Evolutionary conservation across 1,140 invertebrate genomes (phyloP).

Genomic region (Danaus melanippus): DNA sequence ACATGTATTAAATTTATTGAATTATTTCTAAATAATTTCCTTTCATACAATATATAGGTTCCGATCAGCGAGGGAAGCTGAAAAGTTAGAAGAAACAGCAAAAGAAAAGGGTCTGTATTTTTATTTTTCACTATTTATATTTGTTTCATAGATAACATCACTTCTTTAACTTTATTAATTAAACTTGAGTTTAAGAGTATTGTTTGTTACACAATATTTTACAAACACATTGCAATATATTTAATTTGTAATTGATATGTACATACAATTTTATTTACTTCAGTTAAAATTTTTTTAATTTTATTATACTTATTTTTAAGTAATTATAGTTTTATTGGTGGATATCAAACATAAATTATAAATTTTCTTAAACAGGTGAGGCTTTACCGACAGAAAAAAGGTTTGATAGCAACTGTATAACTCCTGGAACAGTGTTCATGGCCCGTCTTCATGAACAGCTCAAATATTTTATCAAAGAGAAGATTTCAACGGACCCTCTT

Average conservation of each 20-base stretch:
- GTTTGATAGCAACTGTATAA: constrained; percentile 98
- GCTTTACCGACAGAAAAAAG: constrained; percentile 79
- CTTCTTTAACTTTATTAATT: too few relatives aligned
- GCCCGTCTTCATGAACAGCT: constrained; percentile 87
- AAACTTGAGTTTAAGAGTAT: too few relatives aligned
- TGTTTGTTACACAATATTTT: too few relatives aligned
- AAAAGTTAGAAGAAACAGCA: constrained; percentile 84
- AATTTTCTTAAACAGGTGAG: constrained; percentile 70
- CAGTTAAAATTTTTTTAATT: not conserved
- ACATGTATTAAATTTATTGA: too few relatives aligned
- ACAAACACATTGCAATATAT: too few relatives aligned
- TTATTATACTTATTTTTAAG: constrained; percentile 3
- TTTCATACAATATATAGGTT: constrained; percentile 71
- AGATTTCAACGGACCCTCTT: constrained; percentile 86
- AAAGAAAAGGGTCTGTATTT: constrained; percentile 72
- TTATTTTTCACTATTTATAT: not conserved
- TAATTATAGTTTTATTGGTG: not conserved
- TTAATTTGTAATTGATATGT: too few relatives aligned
- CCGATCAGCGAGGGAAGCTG: constrained; percentile 90
- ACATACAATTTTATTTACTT: too few relatives aligned
- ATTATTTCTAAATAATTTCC: too few relatives aligned
- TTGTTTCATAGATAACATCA: not conserved
- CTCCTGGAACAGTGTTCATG: constrained; percentile 95
- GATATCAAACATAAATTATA: not conserved
- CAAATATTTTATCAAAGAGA: constrained; percentile 89